These are phyloP conservation scores for Rafetus swinhoei DNA, from an alignment of 2,113 vertebrate genomes.

Conservation along the genomic window DNA sequence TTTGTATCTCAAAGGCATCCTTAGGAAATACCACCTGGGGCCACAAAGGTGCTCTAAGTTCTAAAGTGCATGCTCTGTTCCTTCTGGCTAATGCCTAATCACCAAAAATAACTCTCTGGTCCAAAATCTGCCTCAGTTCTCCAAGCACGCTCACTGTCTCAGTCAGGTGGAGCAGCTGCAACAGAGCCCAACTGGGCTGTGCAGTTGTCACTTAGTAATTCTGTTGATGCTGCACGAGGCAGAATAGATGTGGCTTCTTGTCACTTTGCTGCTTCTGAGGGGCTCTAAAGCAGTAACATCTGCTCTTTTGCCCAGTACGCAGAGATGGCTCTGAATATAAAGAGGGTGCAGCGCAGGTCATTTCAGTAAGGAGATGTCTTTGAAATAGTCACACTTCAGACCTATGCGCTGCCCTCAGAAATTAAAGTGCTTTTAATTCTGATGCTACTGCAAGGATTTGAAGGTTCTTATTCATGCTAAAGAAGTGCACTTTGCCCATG, in stretches of 20 bases:
- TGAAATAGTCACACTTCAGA: background rate
- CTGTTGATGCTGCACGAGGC: background rate
- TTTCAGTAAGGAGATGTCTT: background rate
- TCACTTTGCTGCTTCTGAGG: fast-evolving
- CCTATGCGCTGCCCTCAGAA: background rate
- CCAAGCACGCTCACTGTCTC: fast-evolving
- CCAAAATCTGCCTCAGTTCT: background rate
- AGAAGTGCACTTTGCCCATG: no score
- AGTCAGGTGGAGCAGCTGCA: background rate
- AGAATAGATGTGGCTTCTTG: background rate
- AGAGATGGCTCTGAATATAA: background rate
- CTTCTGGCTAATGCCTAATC: background rate
- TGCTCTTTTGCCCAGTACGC: background rate
- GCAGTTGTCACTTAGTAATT: background rate
- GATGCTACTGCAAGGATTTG: background rate
- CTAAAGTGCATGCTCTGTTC: background rate
- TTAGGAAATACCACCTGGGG: background rate
- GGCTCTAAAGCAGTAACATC: background rate
- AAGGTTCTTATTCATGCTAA: background rate
- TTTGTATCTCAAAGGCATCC: background rate
- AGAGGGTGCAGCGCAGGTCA: background rate
- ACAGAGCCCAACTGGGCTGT: fast-evolving
- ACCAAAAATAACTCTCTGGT: background rate
- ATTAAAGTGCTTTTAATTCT: background rate
- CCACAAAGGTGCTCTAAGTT: background rate